Percentiles rank a stretch among this genome's conserved stretches.
These are phyloP conservation scores for Opisthograptis luteolata DNA, from an alignment of 2,888 invertebrate species.

Conservation along the genomic window DNA sequence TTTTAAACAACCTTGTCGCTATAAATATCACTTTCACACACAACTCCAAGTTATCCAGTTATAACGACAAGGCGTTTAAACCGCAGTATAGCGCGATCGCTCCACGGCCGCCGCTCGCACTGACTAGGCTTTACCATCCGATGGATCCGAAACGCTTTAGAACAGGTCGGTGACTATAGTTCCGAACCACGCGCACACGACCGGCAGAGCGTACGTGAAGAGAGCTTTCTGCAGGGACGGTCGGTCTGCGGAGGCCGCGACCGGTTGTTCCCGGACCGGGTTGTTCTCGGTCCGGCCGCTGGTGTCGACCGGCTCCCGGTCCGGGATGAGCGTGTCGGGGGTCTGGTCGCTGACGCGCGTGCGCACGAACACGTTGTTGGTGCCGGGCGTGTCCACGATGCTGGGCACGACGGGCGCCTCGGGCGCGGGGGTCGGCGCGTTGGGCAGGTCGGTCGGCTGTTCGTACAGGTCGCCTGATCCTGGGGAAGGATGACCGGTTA, in stretches of 20 bases:
- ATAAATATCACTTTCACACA: background rate
- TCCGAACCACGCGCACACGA: slow-evolving; percentile 94
- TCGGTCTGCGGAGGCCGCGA: slow-evolving; percentile 63
- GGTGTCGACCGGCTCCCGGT: background rate
- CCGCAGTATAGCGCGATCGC: slow-evolving; percentile 37
- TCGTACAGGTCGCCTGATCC: slow-evolving; percentile 64
- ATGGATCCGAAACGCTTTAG: slow-evolving; percentile 84
- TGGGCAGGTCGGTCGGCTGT: slow-evolving; percentile 46
- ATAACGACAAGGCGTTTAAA: slow-evolving; percentile 10
- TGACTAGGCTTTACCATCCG: no score
- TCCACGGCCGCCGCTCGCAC: slow-evolving; percentile 37
- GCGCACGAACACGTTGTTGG: slow-evolving; percentile 58
- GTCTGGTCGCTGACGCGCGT: slow-evolving; percentile 36
- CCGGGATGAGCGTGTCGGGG: slow-evolving; percentile 22
- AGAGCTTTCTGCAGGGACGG: slow-evolving; percentile 86
- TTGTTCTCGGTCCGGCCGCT: background rate
- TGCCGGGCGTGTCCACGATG: slow-evolving; percentile 53
- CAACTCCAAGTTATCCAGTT: background rate
- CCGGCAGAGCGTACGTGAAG: slow-evolving; percentile 90
- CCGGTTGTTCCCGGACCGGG: slow-evolving; percentile 53
- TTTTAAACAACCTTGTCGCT: slow-evolving; percentile 8
- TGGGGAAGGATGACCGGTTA: slow-evolving; percentile 32
- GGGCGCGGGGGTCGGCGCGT: slow-evolving; percentile 41
- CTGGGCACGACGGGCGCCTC: slow-evolving; percentile 57
- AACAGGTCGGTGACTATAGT: slow-evolving; percentile 92